Base-by-base conservation (phyloP, 2,113 vertebrate genomes). In the Antechinus flavipes region DNA sequence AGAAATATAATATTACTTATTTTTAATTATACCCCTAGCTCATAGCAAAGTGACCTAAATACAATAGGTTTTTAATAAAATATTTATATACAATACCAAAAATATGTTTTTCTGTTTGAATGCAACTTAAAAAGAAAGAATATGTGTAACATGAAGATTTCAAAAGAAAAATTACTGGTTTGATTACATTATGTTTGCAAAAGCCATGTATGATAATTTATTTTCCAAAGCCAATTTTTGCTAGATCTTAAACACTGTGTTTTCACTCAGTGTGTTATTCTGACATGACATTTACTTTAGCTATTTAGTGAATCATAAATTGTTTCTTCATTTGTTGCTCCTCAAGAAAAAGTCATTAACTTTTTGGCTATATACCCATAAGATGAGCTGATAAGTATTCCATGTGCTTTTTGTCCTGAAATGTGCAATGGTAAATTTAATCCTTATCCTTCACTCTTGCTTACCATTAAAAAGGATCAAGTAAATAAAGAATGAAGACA, bases 111-210 rank as follows among this genome's bases (percentile, higher is more conserved):
- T 94, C 42, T 93, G 55, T 92, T 92, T 53, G 49, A 8, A 35
- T 95, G 0, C 53, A 84, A 95, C 94, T 49, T 68, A 93, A 96
- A 95, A 55, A 58, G 25, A 58, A 84, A 54, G 1, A 97, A 95
- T 94, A 93, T 91, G 9, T 90, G 23, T 95, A 26, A 50, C 30
- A 91, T 47, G 1, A 56, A 47, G 1, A 11, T 90, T 90, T 94
- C 27, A 90, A 94, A 90, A 19, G 68, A 95, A 56, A 49, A 49
- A 49, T 49, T 49, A 49, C 27, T 93, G 7, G 2, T 42, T 55
- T 76, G 1, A 4, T 47, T 89, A 91, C 58, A 47, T 92, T 90
- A 93, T 55, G 53, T 90, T 96, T 26, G 56, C 0, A 1, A 7
- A 3, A 91, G 23, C 49, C 52, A 91, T 22, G 93, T 5, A 95